Evolutionary conservation across 2,888 invertebrate species (phyloP).

Genomic region (Cephus runcator): DNA sequence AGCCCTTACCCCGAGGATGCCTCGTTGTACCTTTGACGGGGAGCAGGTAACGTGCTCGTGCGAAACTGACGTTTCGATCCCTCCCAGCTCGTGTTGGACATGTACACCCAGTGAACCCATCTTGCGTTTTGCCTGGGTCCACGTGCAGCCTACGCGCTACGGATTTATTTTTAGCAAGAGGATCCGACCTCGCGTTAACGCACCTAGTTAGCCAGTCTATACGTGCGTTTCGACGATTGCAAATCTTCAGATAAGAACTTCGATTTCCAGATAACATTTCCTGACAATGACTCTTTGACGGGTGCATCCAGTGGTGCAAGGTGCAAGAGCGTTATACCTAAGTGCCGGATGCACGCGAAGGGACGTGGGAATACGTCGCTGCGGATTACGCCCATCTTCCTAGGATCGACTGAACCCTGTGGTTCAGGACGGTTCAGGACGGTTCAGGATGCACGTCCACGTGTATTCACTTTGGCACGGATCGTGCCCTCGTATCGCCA

Average conservation of each 20-base stretch:
- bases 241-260: background rate
- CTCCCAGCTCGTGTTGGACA: conserved; percentile 46
- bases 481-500: conserved; percentile 16
- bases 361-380: conserved; percentile 45
- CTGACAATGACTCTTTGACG: background rate
- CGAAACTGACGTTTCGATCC: conserved; percentile 55
- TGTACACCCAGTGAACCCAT: background rate
- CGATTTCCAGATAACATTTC: background rate
- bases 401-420: background rate
- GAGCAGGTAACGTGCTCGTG: conserved; percentile 32
- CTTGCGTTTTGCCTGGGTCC: background rate
- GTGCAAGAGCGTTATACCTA: background rate
- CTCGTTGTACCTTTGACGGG: conserved; percentile 57
- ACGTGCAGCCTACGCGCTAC: background rate
- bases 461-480: conserved; percentile 27
- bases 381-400: conserved; percentile 57
- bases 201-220: background rate
- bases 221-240: background rate
- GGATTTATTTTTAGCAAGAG: background rate
- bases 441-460: conserved; percentile 10
- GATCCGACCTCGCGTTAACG: background rate
- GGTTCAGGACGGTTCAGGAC: conserved; percentile 19
- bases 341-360: background rate
- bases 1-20: conserved; percentile 26
- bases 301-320: background rate